A percentile compares a stretch with the other conserved stretches of the same genome.
Evolutionary conservation across 1,140 invertebrate species (phyloP).

Genomic region (Sinella curviseta): DNA sequence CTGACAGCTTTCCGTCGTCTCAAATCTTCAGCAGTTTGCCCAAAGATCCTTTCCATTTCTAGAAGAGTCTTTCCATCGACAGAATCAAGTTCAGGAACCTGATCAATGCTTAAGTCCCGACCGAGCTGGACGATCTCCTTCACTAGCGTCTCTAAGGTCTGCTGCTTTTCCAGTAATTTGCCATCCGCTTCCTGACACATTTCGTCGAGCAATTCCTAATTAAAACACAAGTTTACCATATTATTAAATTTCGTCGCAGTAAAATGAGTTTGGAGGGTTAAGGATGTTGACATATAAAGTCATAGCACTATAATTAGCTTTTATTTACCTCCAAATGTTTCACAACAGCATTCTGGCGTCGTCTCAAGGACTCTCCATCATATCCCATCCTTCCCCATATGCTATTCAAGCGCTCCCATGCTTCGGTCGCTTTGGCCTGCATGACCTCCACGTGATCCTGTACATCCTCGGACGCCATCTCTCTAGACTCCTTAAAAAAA

Average conservation of each 20-base stretch:
- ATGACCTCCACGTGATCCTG: not conserved
- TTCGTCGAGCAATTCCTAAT: conserved; percentile 31
- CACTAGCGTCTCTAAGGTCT: not conserved
- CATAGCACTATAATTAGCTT: not conserved
- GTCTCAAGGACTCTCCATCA: not conserved
- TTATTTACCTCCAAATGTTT: conserved; percentile 20
- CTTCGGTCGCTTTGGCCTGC: not conserved
- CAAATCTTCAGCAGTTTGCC: conserved; percentile 15
- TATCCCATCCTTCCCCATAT: conserved; percentile 25
- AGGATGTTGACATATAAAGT: not conserved
- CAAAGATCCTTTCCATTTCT: conserved; percentile 5
- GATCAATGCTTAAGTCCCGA: conserved; percentile 16
- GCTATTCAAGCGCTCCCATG: not conserved
- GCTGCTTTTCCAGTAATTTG: not conserved
- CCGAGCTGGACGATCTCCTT: conserved; percentile 16
- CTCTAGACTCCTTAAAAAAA: too few relatives aligned
- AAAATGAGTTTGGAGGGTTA: not conserved
- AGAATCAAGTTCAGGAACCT: not conserved
- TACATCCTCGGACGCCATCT: not conserved
- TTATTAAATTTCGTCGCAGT: not conserved
- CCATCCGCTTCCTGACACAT: conserved; percentile 29
- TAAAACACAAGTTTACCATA: not conserved
- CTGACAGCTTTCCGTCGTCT: conserved; percentile 27
- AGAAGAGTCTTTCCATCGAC: not conserved
- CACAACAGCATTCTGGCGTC: conserved; percentile 6